A percentile compares a stretch with the other conserved stretches of the same genome.
Conservation (phyloP, 2,888 invertebrate species). For the Bugula neritina region DNA sequence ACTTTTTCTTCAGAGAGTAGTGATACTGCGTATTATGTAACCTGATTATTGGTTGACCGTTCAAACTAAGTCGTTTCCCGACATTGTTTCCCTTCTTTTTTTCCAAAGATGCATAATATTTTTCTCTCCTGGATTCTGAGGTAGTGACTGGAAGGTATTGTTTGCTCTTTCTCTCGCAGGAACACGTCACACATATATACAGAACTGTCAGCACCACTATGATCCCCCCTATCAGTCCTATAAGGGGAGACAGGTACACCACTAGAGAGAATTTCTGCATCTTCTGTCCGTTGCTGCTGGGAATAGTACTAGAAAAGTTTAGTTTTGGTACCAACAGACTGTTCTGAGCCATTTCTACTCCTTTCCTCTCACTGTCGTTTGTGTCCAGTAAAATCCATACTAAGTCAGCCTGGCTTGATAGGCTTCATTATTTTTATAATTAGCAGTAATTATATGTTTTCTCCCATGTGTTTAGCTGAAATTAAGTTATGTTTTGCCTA, state of each 20-base stretch:
- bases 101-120: neutral
- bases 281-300: no score
- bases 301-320: no score
- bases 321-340: no score
- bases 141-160: neutral
- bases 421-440: no score
- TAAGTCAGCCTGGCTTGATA: no score
- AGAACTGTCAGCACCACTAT: neutral
- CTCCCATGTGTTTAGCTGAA: no score
- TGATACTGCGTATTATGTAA: neutral
- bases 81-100: neutral
- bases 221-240: neutral
- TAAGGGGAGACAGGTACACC: neutral
- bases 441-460: no score
- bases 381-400: no score
- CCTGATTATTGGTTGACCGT: neutral
- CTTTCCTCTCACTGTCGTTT: no score
- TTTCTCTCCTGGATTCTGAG: neutral
- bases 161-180: neutral
- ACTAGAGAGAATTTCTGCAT: neutral
- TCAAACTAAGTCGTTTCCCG: neutral
- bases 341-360: no score
- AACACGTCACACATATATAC: neutral
- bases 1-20: neutral
- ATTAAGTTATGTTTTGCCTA: no score